Evolutionary conservation across 2,113 vertebrate species (phyloP).

Genomic region (Willisornis vidua): DNA sequence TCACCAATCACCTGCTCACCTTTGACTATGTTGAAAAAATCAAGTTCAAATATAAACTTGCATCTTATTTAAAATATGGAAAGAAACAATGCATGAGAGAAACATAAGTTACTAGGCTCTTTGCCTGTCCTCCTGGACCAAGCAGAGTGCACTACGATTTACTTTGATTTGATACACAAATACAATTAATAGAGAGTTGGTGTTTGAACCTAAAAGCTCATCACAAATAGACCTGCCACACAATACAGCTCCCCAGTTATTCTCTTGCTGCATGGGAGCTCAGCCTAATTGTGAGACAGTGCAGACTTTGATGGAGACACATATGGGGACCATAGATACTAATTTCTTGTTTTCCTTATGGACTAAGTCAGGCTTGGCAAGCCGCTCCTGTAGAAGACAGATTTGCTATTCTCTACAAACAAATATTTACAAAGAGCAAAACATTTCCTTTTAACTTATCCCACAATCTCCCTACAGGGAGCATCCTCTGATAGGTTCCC

Average conservation of each 20-base stretch:
- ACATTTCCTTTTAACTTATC: not conserved
- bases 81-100: not conserved
- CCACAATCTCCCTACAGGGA: not conserved
- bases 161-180: not conserved
- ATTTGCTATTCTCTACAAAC: not conserved
- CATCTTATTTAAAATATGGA: not conserved
- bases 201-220: not conserved
- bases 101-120: not conserved
- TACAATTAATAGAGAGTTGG: not conserved
- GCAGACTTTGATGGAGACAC: not conserved
- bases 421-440: slow-evolving; percentile 21
- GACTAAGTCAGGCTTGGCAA: not conserved
- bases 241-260: not conserved
- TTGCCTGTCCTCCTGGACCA: not conserved
- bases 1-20: not conserved
- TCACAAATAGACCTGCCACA: not conserved
- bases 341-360: not conserved
- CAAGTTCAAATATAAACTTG: not conserved
- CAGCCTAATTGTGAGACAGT: not conserved
- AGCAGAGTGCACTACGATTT: not conserved
- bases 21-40: not conserved
- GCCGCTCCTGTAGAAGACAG: not conserved
- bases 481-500: not conserved
- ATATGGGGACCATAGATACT: not conserved
- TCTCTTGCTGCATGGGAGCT: not conserved